A percentile compares a stretch with the other conserved stretches of the same genome.
phyloP scores from a whole-genome alignment of 2,797 vertebrate genomes.

The Coreius guichenoti region DNA sequence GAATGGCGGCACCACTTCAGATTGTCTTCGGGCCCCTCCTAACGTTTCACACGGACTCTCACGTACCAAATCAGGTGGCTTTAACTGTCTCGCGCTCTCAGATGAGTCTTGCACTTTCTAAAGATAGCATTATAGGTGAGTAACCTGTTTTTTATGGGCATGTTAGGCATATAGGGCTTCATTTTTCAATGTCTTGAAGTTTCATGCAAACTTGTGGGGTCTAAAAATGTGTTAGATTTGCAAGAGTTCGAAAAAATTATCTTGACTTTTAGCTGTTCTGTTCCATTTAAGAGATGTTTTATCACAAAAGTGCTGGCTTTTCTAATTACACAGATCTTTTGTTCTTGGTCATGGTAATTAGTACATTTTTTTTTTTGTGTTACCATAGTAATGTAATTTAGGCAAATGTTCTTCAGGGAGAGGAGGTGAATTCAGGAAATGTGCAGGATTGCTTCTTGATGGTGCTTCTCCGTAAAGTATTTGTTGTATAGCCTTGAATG shows the following conservation, averaged over 20 bases:
- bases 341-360: slow-evolving; percentile 5
- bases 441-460: background rate
- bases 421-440: background rate
- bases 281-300: background rate
- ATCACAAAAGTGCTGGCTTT: background rate
- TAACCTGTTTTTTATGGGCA: background rate
- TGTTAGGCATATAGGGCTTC: background rate
- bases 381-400: slow-evolving; percentile 13
- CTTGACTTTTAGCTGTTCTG: background rate
- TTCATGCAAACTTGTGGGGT: background rate
- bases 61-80: slow-evolving; percentile 10
- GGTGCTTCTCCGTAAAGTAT: background rate
- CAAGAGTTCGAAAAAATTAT: background rate
- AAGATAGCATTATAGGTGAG: slow-evolving; percentile 26
- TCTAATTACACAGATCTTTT: background rate
- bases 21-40: slow-evolving; percentile 63
- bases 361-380: background rate
- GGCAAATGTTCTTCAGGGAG: slow-evolving; percentile 5
- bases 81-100: slow-evolving; percentile 4
- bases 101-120: background rate
- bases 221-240: background rate
- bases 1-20: slow-evolving; percentile 81
- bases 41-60: slow-evolving; percentile 19
- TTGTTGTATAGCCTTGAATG: background rate
- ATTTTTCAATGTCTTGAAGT: background rate